Base-by-base conservation (phyloP, 2,888 invertebrate species). In the Drosophila macrothrix region DNA sequence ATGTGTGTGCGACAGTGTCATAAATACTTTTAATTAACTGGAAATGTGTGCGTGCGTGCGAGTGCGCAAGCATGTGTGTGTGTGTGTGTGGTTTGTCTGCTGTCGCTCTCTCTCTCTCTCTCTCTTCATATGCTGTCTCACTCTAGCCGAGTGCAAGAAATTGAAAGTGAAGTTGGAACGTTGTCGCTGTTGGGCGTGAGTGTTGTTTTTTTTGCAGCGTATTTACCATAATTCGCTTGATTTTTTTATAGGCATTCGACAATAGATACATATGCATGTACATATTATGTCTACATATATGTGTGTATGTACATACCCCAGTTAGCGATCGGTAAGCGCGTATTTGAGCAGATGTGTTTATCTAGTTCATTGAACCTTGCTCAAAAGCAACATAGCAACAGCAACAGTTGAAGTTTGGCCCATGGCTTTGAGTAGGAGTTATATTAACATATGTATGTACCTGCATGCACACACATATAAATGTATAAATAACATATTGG, bases 181-280 rank as follows among this genome's bases (percentile, higher is more conserved):
- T 28, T 43, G 66, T 19, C 43, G 54, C 37, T 25, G 59, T 55
- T 49, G 78, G 82, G 82, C 86, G 83, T 86, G 88, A 85, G 83
- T 77, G 69, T 66, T 65, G 31, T 63, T 7, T 43, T 46, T 46
- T 46, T 46, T 72, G 74, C 63, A 70, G 55, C 70, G 68, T 79
- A 81, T 85, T 85, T 90, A 84, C 64, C 76, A 82, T 90, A 84
- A 84, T 89, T 88, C 76, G 79, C 70, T 84, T 78, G 73, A 84
- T 89, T 88, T 83, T 83, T 68, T 60, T 72, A 61, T 63, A 65
- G 53, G 35, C 55, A 71, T 43, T 74, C 39, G 43, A 54, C 54
- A 75, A 75, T 66, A 70, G 63, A 78, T 55, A 41, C 67, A 69
- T 46, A 55, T 41, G 41, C 29, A 64, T 28, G 59, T 29, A 60